These are phyloP conservation scores for Folsomia candida DNA, from an alignment of 2,888 invertebrate genomes.

Conservation along the genomic window DNA sequence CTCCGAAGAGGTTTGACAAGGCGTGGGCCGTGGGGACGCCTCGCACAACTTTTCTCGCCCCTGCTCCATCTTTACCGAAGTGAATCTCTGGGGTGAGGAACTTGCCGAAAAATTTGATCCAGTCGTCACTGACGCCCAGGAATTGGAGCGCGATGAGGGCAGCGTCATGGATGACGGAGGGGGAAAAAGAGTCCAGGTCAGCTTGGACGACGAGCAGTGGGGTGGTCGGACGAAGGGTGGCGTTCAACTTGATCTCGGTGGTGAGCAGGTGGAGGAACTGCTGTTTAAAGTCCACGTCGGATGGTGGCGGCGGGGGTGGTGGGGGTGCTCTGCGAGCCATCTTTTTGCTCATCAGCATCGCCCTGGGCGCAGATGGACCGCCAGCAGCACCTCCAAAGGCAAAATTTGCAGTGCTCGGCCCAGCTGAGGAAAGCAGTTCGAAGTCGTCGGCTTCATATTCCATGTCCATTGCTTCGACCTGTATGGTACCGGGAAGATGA, in stretches of 20 bases:
- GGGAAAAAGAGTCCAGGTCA: slow-evolving; percentile 42
- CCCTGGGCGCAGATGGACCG: background rate
- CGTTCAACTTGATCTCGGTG: slow-evolving; percentile 36
- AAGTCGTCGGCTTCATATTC: too few relatives aligned
- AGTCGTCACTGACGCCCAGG: slow-evolving; percentile 27
- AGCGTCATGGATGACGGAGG: slow-evolving; percentile 37
- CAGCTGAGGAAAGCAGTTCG: too few relatives aligned
- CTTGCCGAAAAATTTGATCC: slow-evolving; percentile 32
- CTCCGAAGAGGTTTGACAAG: slow-evolving; percentile 35
- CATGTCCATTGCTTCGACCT: too few relatives aligned
- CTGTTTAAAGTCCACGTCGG: slow-evolving; percentile 27
- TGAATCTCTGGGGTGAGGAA: slow-evolving; percentile 29
- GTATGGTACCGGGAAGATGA: too few relatives aligned
- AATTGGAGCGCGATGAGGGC: slow-evolving; percentile 22
- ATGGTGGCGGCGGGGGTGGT: background rate
- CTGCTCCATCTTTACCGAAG: background rate
- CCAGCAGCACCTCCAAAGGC: background rate
- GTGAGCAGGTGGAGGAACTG: slow-evolving; percentile 32
- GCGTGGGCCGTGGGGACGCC: slow-evolving; percentile 36
- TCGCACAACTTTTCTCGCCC: background rate
- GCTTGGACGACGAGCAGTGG: slow-evolving; percentile 35
- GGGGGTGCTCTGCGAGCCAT: background rate
- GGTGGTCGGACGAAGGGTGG: slow-evolving; percentile 18
- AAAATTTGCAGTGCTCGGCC: background rate
- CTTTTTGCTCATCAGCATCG: slow-evolving; percentile 2